These are phyloP conservation scores for Myathropa florea DNA, from an alignment of 2,888 invertebrate species.

Conservation along the genomic window DNA sequence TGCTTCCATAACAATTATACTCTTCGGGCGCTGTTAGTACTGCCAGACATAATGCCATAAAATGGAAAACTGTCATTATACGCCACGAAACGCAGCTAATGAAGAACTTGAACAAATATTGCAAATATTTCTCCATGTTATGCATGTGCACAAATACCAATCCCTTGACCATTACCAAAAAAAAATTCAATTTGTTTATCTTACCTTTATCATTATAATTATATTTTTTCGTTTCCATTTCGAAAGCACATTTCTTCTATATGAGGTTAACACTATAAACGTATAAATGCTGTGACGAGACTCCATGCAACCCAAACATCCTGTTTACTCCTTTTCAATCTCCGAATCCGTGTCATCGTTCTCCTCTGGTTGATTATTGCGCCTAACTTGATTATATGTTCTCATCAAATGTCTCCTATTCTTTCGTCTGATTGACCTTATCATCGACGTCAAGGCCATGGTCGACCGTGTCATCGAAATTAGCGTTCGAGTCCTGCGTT, in stretches of 20 bases:
- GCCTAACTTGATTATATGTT: slow-evolving; percentile 51
- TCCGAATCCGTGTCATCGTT: slow-evolving; percentile 21
- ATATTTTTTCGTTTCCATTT: slow-evolving; percentile 6
- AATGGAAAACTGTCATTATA: no score
- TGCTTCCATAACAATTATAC: no score
- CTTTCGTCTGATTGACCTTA: slow-evolving; percentile 70
- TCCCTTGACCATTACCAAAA: neutral
- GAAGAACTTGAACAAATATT: no score
- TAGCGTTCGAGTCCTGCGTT: slow-evolving; percentile 76
- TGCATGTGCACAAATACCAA: neutral
- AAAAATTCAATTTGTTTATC: neutral
- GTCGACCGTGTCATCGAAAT: slow-evolving; percentile 62
- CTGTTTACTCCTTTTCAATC: slow-evolving; percentile 41
- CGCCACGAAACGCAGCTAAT: no score
- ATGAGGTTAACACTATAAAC: slow-evolving; percentile 21
- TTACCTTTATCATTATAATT: slow-evolving; percentile 4
- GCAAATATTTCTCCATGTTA: neutral
- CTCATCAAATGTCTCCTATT: slow-evolving; percentile 48
- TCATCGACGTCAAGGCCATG: slow-evolving; percentile 70
- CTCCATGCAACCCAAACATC: neutral
- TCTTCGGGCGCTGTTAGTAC: no score
- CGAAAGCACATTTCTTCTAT: slow-evolving; percentile 13
- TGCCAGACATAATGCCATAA: no score
- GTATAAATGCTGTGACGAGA: slow-evolving; percentile 30
- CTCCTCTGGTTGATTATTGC: slow-evolving; percentile 32